These are phyloP conservation scores for Myiagra hebetior DNA, from an alignment of 2,113 vertebrate species.

Conservation along the genomic window DNA sequence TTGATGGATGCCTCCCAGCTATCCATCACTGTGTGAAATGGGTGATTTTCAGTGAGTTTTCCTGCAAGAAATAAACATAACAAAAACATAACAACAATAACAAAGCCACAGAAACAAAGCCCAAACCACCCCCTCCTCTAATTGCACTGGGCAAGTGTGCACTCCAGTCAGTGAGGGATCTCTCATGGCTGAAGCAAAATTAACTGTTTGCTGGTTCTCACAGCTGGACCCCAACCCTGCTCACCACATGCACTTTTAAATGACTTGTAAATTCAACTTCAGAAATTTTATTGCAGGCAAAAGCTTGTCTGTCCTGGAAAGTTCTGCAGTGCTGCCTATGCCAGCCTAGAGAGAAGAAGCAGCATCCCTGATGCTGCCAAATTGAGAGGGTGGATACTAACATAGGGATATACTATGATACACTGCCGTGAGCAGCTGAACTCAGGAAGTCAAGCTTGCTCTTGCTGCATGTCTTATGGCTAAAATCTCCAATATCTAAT, in stretches of 20 bases:
- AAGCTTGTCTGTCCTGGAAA: neutral
- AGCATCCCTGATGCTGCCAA: neutral
- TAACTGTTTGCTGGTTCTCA: neutral
- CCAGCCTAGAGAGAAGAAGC: neutral
- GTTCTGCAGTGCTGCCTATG: neutral
- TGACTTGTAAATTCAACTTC: neutral
- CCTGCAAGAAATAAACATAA: neutral
- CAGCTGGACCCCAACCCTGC: neutral
- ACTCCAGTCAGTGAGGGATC: accelerated
- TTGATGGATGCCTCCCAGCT: neutral
- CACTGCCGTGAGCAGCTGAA: accelerated
- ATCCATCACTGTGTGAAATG: neutral
- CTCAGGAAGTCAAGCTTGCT: neutral
- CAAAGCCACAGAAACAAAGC: neutral
- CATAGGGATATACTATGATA: accelerated
- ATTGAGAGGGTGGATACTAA: neutral
- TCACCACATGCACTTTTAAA: neutral
- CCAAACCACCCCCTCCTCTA: accelerated
- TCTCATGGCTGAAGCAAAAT: neutral
- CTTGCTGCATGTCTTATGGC: neutral
- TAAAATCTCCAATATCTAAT: neutral
- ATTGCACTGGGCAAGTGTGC: neutral
- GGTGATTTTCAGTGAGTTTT: neutral
- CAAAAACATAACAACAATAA: neutral
- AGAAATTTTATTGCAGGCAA: neutral